Evolutionary conservation across 1,140 invertebrate species (phyloP).

Genomic region (Aphidius ervi): DNA sequence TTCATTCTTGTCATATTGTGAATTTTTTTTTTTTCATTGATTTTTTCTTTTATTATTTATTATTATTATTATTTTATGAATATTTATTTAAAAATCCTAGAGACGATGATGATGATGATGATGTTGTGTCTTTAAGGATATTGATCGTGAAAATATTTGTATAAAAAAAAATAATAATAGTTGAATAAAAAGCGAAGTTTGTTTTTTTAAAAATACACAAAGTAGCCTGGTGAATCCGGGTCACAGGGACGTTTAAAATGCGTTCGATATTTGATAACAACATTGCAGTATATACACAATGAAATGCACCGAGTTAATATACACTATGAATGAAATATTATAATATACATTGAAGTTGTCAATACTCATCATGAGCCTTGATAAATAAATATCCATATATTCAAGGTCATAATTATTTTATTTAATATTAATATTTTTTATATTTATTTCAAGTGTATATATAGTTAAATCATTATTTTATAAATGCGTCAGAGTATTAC

Average conservation of each 20-base stretch:
- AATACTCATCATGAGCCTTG: too few relatives aligned
- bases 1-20: neutral
- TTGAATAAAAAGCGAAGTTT: constrained; percentile 7
- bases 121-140: constrained; percentile 23
- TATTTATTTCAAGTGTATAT: too few relatives aligned
- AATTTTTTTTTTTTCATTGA: neutral
- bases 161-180: neutral
- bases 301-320: neutral
- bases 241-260: constrained; percentile 17
- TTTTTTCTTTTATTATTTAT: neutral
- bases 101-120: constrained; percentile 1
- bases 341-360: too few relatives aligned
- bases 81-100: too few relatives aligned
- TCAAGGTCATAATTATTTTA: too few relatives aligned
- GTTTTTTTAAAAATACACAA: constrained; percentile 8
- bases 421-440: too few relatives aligned
- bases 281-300: neutral
- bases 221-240: constrained; percentile 19
- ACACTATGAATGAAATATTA: neutral
- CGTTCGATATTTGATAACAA: constrained; percentile 13
- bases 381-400: too few relatives aligned
- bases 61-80: neutral
- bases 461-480: too few relatives aligned
- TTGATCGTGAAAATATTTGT: constrained; percentile 17
- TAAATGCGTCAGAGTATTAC: too few relatives aligned